Evolutionary conservation across 2,113 vertebrate genomes (phyloP).

Genomic region (Clarias batrachus): DNA sequence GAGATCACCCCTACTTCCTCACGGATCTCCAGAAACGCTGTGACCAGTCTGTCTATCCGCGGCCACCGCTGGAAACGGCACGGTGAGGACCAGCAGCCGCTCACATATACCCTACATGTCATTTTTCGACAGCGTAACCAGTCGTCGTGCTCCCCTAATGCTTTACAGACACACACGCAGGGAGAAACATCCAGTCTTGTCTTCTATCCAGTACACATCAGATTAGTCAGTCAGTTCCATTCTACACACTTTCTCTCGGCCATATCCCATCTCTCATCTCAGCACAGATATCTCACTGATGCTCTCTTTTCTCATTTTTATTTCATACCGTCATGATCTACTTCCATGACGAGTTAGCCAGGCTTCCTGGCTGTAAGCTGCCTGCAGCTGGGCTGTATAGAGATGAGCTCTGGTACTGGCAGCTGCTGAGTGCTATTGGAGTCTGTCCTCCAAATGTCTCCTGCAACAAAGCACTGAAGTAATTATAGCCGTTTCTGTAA

Average conservation of each 20-base stretch:
- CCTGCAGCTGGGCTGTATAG: slow-evolving; percentile 4
- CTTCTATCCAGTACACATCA: neutral
- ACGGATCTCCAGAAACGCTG: slow-evolving; percentile 95
- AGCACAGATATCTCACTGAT: neutral
- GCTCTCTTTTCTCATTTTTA: neutral
- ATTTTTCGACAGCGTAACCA: neutral
- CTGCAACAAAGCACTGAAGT: slow-evolving; percentile 3
- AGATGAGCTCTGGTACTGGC: neutral
- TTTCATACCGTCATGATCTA: neutral
- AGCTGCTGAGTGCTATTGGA: slow-evolving; percentile 37
- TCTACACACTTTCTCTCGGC: neutral
- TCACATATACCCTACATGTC: too few species aligned
- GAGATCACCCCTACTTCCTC: slow-evolving; percentile 96
- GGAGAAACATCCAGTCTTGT: neutral
- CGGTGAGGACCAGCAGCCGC: slow-evolving; percentile 75
- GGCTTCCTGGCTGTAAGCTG: neutral
- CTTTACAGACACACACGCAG: neutral
- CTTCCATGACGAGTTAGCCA: neutral
- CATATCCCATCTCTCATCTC: neutral
- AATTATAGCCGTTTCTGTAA: slow-evolving; percentile 33
- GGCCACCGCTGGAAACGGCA: slow-evolving; percentile 98
- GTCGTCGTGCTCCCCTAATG: neutral
- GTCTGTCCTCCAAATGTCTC: neutral
- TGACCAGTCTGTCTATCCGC: slow-evolving; percentile 96
- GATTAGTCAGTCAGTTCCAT: neutral